Evolutionary conservation across 2,113 vertebrate species (phyloP).

Genomic region (Plestiodon gilberti): DNA sequence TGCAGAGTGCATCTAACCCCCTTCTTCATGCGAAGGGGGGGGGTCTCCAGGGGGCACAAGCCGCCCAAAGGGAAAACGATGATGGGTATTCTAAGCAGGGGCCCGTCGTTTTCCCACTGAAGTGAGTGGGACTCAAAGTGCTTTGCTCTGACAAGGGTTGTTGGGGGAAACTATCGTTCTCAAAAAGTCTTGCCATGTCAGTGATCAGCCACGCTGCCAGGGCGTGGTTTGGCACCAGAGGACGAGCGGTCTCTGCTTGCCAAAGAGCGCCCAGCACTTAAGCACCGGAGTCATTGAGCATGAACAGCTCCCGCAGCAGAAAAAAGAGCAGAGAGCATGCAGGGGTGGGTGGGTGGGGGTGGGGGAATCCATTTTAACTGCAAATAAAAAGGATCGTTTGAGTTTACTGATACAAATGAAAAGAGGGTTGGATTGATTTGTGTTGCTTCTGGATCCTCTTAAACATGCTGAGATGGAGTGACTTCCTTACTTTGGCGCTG

Average conservation of each 20-base stretch:
- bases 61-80: background rate
- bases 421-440: conserved; percentile 32
- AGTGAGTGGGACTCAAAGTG: background rate
- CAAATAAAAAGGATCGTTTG: conserved; percentile 45
- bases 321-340: background rate
- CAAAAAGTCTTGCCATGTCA: background rate
- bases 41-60: background rate
- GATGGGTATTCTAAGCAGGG: too few relatives aligned
- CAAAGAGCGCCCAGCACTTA: conserved; percentile 34
- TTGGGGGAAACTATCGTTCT: background rate
- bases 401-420: conserved; percentile 38
- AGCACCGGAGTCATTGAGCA: conserved; percentile 36
- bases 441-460: conserved; percentile 1
- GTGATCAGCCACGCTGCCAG: background rate
- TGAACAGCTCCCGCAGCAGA: conserved; percentile 16
- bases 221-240: conserved; percentile 25
- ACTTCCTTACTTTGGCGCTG: background rate
- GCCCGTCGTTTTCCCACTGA: background rate
- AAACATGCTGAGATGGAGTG: background rate
- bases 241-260: conserved; percentile 3
- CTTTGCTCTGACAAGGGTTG: background rate
- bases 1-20: background rate
- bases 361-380: conserved; percentile 4
- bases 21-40: background rate
- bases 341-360: too few relatives aligned